These are phyloP conservation scores for Dasyornis broadbenti DNA, from an alignment of 2,113 vertebrate species.

Conservation along the genomic window DNA sequence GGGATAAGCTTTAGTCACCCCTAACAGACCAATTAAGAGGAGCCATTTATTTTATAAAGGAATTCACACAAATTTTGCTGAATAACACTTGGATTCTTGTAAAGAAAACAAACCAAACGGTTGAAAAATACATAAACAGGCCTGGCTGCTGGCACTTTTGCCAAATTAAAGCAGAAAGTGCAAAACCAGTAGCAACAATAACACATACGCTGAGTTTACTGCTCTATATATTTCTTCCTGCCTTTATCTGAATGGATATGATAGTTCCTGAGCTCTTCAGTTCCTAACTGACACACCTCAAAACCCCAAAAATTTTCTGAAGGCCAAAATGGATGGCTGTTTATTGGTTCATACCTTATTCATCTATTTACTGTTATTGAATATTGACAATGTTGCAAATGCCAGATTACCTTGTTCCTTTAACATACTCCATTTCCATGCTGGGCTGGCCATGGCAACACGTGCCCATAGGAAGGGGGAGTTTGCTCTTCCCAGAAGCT, in stretches of 20 bases:
- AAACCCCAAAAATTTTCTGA: background rate
- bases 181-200: background rate
- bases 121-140: background rate
- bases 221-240: background rate
- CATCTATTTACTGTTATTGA: background rate
- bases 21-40: background rate
- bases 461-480: background rate
- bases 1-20: background rate
- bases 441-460: background rate
- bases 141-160: background rate
- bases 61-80: background rate
- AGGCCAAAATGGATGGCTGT: background rate
- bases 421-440: background rate
- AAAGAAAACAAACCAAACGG: background rate
- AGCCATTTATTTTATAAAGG: background rate
- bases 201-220: background rate
- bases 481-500: background rate
- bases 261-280: background rate
- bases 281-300: background rate
- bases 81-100: background rate
- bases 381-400: background rate
- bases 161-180: background rate
- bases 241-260: background rate
- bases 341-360: background rate
- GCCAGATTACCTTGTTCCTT: background rate